Evolutionary conservation across 30 jellyfish, hydroid and myxozoan genomes (phyloP).

Genomic region (Catostylus mosaicus): DNA sequence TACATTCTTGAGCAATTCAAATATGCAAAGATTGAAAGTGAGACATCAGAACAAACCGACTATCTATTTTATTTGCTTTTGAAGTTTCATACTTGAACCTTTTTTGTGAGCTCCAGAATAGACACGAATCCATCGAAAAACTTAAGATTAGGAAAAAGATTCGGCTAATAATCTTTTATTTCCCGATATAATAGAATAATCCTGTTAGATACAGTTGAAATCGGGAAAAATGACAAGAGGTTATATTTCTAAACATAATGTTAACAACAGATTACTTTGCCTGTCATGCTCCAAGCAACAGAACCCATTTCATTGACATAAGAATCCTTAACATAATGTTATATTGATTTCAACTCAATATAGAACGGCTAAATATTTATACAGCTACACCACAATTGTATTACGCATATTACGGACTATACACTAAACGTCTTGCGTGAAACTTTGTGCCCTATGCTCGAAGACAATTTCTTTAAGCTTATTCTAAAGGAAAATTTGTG

Average conservation of each 20-base stretch:
- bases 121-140: not conserved
- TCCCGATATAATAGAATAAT: not conserved
- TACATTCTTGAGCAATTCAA: too few relatives aligned
- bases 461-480: not conserved
- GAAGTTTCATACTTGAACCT: not conserved
- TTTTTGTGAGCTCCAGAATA: not conserved
- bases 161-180: not conserved
- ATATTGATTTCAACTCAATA: not conserved
- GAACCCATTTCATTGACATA: not conserved
- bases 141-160: not conserved
- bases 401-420: not conserved
- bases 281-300: conserved; percentile 4
- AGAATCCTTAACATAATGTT: not conserved
- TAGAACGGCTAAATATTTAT: not conserved
- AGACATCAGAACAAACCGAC: not conserved
- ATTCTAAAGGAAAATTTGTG: not conserved
- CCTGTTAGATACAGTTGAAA: conserved; percentile 20
- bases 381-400: conserved; percentile 8
- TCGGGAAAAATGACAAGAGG: conserved; percentile 8
- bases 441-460: not conserved
- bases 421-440: not conserved
- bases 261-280: not conserved
- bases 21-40: too few relatives aligned
- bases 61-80: not conserved
- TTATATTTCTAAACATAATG: not conserved